Conservation (phyloP, 2,888 invertebrate species). For the Drosophila barbarae region DNA sequence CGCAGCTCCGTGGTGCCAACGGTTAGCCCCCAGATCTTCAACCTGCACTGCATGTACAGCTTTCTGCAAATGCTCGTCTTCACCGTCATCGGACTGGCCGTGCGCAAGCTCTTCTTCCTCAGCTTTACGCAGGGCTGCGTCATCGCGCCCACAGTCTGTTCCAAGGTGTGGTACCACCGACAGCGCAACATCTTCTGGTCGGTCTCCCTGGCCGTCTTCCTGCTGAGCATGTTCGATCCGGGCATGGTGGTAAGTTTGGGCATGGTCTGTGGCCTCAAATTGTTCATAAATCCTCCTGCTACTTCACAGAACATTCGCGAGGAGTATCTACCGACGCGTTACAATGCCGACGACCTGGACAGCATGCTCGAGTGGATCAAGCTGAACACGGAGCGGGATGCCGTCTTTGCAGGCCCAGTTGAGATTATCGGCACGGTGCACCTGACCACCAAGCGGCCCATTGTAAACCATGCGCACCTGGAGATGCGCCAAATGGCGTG, state of each 20-base stretch:
- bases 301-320: slow-evolving; percentile 74
- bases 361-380: slow-evolving; percentile 89
- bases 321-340: slow-evolving; percentile 82
- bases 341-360: slow-evolving; percentile 83
- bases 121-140: slow-evolving; percentile 81
- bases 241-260: slow-evolving; percentile 73
- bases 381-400: slow-evolving; percentile 82
- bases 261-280: not conserved
- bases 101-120: slow-evolving; percentile 78
- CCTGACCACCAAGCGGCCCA: slow-evolving; percentile 87
- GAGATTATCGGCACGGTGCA: slow-evolving; percentile 91
- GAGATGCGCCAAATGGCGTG: slow-evolving; percentile 89
- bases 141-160: slow-evolving; percentile 84
- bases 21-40: slow-evolving; percentile 55
- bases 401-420: slow-evolving; percentile 91
- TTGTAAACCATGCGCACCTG: slow-evolving; percentile 93
- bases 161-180: slow-evolving; percentile 82
- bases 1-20: slow-evolving; percentile 51
- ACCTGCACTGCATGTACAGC: slow-evolving; percentile 83
- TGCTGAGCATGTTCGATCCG: slow-evolving; percentile 80
- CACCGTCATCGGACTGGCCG: slow-evolving; percentile 74
- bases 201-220: slow-evolving; percentile 80
- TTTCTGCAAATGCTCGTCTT: slow-evolving; percentile 86
- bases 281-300: not conserved
- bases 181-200: slow-evolving; percentile 78